Base-by-base conservation (phyloP, 1,140 invertebrate species). In the Listronotus bonariensis region DNA sequence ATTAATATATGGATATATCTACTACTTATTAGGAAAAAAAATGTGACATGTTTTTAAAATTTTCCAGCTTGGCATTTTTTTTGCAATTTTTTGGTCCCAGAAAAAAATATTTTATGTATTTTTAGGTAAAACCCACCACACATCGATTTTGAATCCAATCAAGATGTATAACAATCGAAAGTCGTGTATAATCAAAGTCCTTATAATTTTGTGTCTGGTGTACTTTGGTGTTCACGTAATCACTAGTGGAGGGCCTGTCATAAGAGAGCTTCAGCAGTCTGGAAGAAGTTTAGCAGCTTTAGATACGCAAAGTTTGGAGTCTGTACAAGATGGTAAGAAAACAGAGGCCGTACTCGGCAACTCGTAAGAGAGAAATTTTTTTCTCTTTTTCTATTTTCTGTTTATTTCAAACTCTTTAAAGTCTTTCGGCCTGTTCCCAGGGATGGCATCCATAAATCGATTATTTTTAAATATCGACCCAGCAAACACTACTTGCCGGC, bases 261-360 rank as follows among this genome's bases (percentile, higher is more conserved):
- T 77, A 42, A 67, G 74, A 11, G 72, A 76, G 52, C 58, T 78
- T 57, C 76, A 78, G 46, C 75, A 77, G 45, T 74, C 74, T 5
- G 77, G 77, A 0, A 67, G 77, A 32, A 77, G 75, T 68, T 53
- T 78, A 31, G 77, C 76, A 5, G 72, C 72, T 34, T 48, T 78
- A 32, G 76, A 77, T 41, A 63, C 46, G 14, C 55, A 58, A 26
- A 67, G 57, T 43, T 15, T 67, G 7, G 64, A 67, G 10, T 11
- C 43, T 8, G 40, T 63, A 9, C 67, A 72, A 52, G 69, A 72
- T 55, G 53, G 62, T 65, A 51, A 65, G 48, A 40, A n/a, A n/a
- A n/a, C n/a, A n/a, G n/a, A n/a, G n/a, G n/a, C n/a, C n/a, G n/a
- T n/a, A n/a, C n/a, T n/a, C n/a, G n/a, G n/a, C n/a, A n/a, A n/a